phyloP scores from a whole-genome alignment of 2,888 invertebrate species.

The Lordiphosa andalusiaca region DNA sequence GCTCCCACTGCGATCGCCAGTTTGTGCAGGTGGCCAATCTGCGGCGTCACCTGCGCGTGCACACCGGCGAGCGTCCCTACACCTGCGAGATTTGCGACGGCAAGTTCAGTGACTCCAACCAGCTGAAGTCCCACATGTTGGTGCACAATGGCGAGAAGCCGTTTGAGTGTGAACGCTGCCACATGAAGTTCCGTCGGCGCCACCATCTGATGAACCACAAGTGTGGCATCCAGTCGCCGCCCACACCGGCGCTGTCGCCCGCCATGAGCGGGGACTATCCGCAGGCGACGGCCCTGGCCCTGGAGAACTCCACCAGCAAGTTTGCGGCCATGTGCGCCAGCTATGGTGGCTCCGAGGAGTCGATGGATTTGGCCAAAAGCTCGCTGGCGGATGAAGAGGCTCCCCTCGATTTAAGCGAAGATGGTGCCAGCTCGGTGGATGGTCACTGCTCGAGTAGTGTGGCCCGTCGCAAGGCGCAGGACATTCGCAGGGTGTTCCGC shows the following conservation, averaged over 20 bases:
- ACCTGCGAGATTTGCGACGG: constrained; percentile 92
- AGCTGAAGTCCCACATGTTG: constrained; percentile 92
- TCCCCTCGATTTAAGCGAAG: constrained; percentile 81
- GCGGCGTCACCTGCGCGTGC: constrained; percentile 92
- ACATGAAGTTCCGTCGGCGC: constrained; percentile 89
- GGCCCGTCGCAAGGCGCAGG: constrained; percentile 80
- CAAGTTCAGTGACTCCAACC: constrained; percentile 94
- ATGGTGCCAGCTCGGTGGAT: constrained; percentile 78
- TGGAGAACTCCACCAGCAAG: constrained; percentile 69
- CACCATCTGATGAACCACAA: constrained; percentile 93
- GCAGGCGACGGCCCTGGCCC: constrained; percentile 54
- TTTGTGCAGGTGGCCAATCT: constrained; percentile 97
- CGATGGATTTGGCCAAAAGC: constrained; percentile 63
- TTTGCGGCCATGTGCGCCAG: constrained; percentile 77
- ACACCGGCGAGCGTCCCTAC: constrained; percentile 95
- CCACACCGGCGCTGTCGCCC: constrained; percentile 78
- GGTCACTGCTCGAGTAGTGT: constrained; percentile 58
- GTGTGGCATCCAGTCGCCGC: constrained; percentile 83
- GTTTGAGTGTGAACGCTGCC: constrained; percentile 90
- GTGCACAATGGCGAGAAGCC: constrained; percentile 96
- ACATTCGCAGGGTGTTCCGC: constrained; percentile 82
- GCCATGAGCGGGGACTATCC: constrained; percentile 76
- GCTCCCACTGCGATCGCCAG: constrained; percentile 93
- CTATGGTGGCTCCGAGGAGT: constrained; percentile 78
- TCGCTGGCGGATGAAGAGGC: constrained; percentile 76